Percentiles rank a stretch among this genome's conserved stretches.
Evolutionary conservation across 2,113 vertebrate genomes (phyloP).

Genomic region (Conger conger): DNA sequence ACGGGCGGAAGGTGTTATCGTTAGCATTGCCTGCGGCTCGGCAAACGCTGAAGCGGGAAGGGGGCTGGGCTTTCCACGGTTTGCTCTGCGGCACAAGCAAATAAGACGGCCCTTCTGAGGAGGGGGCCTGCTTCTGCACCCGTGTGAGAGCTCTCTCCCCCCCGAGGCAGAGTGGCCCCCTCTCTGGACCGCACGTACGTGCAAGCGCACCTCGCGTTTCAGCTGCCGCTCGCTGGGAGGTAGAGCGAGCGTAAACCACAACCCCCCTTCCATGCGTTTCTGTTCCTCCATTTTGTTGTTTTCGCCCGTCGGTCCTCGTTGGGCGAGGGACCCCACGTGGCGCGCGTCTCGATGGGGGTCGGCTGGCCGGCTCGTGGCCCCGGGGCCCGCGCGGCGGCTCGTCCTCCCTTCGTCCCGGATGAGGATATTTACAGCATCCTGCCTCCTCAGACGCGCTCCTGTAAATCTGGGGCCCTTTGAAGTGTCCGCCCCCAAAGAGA

Average conservation of each 20-base stretch:
- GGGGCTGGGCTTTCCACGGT: conserved; percentile 1
- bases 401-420: background rate
- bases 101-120: background rate
- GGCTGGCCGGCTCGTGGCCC: too few relatives aligned
- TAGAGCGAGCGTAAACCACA: background rate
- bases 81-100: conserved; percentile 12
- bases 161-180: background rate
- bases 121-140: conserved; percentile 12
- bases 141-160: conserved; percentile 19
- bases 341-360: too few relatives aligned
- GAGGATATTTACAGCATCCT: background rate
- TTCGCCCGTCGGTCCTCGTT: background rate
- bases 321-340: background rate
- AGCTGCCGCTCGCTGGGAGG: background rate
- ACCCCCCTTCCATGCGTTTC: background rate
- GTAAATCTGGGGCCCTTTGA: conserved; percentile 13
- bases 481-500: conserved; percentile 14
- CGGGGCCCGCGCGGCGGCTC: background rate
- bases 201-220: background rate
- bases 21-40: background rate
- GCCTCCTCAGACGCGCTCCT: background rate
- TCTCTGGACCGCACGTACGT: background rate
- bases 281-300: background rate
- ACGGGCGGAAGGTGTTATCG: conserved; percentile 1
- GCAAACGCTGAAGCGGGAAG: conserved; percentile 1